Base-by-base conservation (phyloP, 2,113 vertebrate genomes). In the Balaenoptera acutorostrata region DNA sequence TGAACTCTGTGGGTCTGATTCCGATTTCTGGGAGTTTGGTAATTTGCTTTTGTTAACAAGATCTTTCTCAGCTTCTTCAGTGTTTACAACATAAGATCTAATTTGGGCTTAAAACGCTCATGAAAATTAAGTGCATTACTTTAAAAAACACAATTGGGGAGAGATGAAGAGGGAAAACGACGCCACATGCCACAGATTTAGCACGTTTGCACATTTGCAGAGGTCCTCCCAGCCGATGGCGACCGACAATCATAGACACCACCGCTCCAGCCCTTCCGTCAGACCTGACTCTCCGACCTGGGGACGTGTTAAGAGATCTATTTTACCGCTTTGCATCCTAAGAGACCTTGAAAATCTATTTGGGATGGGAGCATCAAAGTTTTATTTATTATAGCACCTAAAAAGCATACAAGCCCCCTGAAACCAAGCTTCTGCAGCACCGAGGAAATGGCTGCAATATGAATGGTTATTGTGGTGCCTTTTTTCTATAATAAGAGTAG, bases 21-120 rank as follows among this genome's bases (percentile, higher is more conserved):
- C 97, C 61, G 74, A 98, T 71, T 90, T 86, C 64, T 33, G 84
- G 36, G 97, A 71, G 75, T 96, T 97, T 74, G 63, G 96, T 94
- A 31, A 88, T 36, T 93, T 95, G 95, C 95, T 96, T 83, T 96
- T 93, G 92, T 85, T 97, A 96, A 97, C 97, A 66, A 97, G 88
- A 93, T 93, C 95, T 85, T 86, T 90, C 90, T 97, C 78, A 12
- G 27, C 17, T 69, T 95, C 74, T 93, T 85, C 85, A 46, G 68
- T 89, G 55, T 90, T 97, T 97, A 97, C 85, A 96, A 97, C 52
- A 49, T 63, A 75, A 98, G 93, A 96, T 98, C 93, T 96, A 89
- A 97, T 88, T 95, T 88, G 41, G 69, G 78, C 96, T 93, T 90
- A 59, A 97, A 97, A 95, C 78, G 7, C 81, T 97, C 95, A 64